Evolutionary conservation across 2,797 vertebrate species (phyloP), one percentile per base, ranked within the genome.

Genomic region (Chelonia mydas): DNA sequence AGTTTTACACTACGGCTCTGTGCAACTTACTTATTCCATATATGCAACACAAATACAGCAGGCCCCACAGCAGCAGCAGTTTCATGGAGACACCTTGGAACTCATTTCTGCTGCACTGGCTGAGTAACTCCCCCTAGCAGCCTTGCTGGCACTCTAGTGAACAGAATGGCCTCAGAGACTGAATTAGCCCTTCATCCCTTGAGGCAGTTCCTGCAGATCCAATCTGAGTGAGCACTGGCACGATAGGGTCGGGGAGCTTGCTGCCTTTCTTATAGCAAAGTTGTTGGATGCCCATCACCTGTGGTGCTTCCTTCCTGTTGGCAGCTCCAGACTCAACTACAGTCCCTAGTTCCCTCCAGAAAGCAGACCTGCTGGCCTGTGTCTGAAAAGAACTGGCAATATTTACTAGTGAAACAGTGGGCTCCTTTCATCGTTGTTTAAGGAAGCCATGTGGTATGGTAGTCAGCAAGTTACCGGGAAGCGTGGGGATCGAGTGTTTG

Each of bases 341-440:
- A 65, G 27, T 53, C 21, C 85, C 25, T 31, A 77, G 9, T 5
- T 76, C 4, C 49, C 83, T 84, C 49, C 5, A 27, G 37, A 57
- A 15, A 45, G 37, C 27, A 81, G 54, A 28, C 53, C n/a, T 31
- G 12, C 37, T 31, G 78, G 33, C 0, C 1, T 13, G 49, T 2
- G 11, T 47, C 15, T 5, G 76, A 31, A 87, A 91, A 51, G 7
- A 3, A 76, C n/a, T 72, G 83, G 27, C 45, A 89, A 84, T 1
- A 3, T 27, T 86, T 89, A 53, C 0, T 4, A 77, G 33, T 50
- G 27, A 54, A 86, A 2, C 0, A n/a, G 68, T 61, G 0, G 6
- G 6, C 12, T 72, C 25, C 27, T 77, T 37, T 89, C 85, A 49
- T 16, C 61, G 1, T 50, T 55, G 45, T 53, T 85, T 61, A 10